Conservation (phyloP, 2,113 vertebrate species). For the Halichoeres trimaculatus region DNA sequence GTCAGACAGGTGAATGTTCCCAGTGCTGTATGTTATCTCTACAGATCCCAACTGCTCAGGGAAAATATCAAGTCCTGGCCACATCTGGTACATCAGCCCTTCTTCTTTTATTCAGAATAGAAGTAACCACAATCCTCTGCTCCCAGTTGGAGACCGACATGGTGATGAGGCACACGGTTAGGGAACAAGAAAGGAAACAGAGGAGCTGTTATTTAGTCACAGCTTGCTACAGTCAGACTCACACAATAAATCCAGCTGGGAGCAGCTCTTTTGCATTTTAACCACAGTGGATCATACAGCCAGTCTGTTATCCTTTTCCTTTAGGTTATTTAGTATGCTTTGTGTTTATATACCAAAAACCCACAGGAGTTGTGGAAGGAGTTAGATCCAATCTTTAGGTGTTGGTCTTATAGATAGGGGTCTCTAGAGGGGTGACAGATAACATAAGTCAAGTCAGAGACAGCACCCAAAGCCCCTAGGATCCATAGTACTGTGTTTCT, state of each 20-base stretch:
- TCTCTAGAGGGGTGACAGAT: neutral
- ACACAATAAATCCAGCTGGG: constrained; percentile 10
- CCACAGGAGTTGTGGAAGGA: neutral
- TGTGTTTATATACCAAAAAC: constrained; percentile 1
- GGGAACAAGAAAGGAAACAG: neutral
- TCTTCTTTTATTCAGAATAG: constrained; percentile 36
- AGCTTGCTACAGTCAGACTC: constrained; percentile 19
- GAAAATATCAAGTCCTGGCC: constrained; percentile 19
- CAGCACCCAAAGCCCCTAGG: too few relatives aligned
- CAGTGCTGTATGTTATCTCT: neutral
- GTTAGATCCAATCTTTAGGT: neutral
- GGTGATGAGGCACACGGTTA: constrained; percentile 9
- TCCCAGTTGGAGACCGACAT: constrained; percentile 3
- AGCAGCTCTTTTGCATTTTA: constrained; percentile 8
- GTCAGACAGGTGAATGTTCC: neutral
- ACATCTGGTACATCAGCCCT: neutral
- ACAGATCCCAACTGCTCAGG: constrained; percentile 5
- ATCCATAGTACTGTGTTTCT: too few relatives aligned
- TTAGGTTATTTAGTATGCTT: neutral
- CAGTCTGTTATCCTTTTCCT: neutral
- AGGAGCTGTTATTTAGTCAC: neutral
- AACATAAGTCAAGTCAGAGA: too few relatives aligned
- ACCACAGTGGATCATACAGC: constrained; percentile 1
- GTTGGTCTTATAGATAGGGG: neutral
- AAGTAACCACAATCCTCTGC: constrained; percentile 8